These are phyloP conservation scores for Lepus oiostolus DNA, from an alignment of 2,797 vertebrate species.

Conservation along the genomic window DNA sequence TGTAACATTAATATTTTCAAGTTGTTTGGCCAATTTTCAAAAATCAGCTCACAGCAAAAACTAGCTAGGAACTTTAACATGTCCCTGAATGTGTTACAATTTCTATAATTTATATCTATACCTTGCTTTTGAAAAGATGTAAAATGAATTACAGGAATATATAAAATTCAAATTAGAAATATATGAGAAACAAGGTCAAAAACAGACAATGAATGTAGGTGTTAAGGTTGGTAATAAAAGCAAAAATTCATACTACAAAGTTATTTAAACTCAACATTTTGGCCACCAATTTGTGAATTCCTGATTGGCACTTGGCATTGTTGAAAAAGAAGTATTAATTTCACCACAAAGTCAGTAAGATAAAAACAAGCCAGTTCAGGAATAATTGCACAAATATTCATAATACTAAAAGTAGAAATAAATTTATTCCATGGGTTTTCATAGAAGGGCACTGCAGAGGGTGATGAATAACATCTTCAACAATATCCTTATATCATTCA, in stretches of 20 bases:
- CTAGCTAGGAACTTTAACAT: conserved; percentile 21
- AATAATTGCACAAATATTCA: conserved; percentile 36
- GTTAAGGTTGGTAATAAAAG: background rate
- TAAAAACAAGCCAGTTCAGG: conserved; percentile 47
- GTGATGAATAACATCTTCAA: background rate
- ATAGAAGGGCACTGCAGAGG: background rate
- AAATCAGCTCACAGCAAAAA: conserved; percentile 48
- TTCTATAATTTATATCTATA: background rate
- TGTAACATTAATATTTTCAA: conserved; percentile 39
- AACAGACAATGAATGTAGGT: background rate
- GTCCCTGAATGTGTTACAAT: background rate
- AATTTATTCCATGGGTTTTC: conserved; percentile 9
- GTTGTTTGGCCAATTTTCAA: conserved; percentile 8
- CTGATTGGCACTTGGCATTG: background rate
- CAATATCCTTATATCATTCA: background rate
- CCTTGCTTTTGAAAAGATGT: conserved; percentile 33
- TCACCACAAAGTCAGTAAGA: conserved; percentile 29
- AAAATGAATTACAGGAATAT: background rate
- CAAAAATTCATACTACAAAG: background rate
- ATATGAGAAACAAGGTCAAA: conserved; percentile 38
- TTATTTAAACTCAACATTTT: background rate
- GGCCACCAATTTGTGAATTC: background rate
- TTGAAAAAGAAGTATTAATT: conserved; percentile 41
- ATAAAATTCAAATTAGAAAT: conserved; percentile 46
- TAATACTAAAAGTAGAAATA: conserved; percentile 39